Evolutionary conservation across 2,888 invertebrate species (phyloP).

Genomic region (Napeogenes sylphis): DNA sequence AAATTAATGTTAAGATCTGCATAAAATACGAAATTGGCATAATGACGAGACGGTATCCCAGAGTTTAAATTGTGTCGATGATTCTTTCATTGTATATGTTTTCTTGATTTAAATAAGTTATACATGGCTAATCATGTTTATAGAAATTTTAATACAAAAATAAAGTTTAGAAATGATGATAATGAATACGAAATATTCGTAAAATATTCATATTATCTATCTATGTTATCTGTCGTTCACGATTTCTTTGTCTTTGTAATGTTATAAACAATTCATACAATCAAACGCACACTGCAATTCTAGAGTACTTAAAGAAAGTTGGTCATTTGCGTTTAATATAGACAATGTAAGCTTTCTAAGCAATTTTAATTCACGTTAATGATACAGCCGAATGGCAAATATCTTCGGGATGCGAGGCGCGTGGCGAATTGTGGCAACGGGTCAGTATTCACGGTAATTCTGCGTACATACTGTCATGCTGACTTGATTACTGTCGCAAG

Average conservation of each 20-base stretch:
- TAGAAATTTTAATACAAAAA: too few species aligned
- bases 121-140: too few species aligned
- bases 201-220: background rate
- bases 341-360: conserved; percentile 21
- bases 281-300: conserved; percentile 14
- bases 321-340: conserved; percentile 17
- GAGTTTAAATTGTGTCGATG: too few species aligned
- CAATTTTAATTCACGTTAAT: conserved; percentile 17
- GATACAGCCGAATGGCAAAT: conserved; percentile 12
- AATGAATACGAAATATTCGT: background rate
- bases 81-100: too few species aligned
- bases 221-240: background rate
- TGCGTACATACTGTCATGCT: conserved; percentile 15
- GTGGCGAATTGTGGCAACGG: conserved; percentile 17
- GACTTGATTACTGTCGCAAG: background rate
- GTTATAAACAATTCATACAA: background rate
- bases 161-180: too few species aligned
- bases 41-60: too few species aligned
- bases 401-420: conserved; percentile 19
- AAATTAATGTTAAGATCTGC: too few species aligned
- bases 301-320: conserved; percentile 22
- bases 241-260: background rate
- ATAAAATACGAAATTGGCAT: too few species aligned
- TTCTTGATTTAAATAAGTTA: too few species aligned
- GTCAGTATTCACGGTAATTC: conserved; percentile 15